Evolutionary conservation across 2,888 invertebrate species (phyloP).

Genomic region (Priapulus caudatus): DNA sequence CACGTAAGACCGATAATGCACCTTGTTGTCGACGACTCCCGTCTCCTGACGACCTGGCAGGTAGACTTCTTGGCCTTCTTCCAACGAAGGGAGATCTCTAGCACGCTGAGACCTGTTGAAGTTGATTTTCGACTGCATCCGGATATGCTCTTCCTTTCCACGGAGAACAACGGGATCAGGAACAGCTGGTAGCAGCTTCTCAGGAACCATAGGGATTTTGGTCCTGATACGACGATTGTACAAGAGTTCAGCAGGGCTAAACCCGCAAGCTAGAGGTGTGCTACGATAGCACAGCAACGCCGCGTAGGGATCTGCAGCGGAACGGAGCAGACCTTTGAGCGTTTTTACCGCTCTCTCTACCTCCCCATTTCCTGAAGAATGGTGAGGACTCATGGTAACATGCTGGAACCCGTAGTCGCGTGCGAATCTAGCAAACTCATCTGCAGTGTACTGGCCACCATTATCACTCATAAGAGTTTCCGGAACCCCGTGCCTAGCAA

Average conservation of each 20-base stretch:
- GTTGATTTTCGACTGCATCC: too few relatives aligned
- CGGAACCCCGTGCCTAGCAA: background rate
- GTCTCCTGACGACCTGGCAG: too few relatives aligned
- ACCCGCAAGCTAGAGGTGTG: background rate
- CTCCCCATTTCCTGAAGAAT: slow-evolving; percentile 10
- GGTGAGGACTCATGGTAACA: slow-evolving; percentile 10
- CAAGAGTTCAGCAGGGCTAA: too few relatives aligned
- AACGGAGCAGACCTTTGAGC: slow-evolving; percentile 8
- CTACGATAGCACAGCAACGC: slow-evolving; percentile 8
- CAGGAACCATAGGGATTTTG: too few relatives aligned
- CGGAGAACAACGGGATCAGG: background rate
- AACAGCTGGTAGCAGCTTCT: too few relatives aligned
- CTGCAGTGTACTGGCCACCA: slow-evolving; percentile 7
- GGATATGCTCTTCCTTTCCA: background rate
- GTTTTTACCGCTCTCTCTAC: slow-evolving; percentile 11
- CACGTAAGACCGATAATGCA: too few relatives aligned
- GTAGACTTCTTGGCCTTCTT: too few relatives aligned
- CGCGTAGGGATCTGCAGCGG: slow-evolving; percentile 4
- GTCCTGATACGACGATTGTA: too few relatives aligned
- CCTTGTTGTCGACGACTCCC: too few relatives aligned
- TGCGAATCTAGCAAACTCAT: slow-evolving; percentile 9
- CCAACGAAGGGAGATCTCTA: too few relatives aligned
- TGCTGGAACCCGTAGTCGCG: slow-evolving; percentile 10
- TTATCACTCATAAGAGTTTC: background rate
- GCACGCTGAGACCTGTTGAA: too few relatives aligned